Base-by-base conservation (phyloP, 1,140 invertebrate genomes). In the Mercenaria mercenaria region DNA sequence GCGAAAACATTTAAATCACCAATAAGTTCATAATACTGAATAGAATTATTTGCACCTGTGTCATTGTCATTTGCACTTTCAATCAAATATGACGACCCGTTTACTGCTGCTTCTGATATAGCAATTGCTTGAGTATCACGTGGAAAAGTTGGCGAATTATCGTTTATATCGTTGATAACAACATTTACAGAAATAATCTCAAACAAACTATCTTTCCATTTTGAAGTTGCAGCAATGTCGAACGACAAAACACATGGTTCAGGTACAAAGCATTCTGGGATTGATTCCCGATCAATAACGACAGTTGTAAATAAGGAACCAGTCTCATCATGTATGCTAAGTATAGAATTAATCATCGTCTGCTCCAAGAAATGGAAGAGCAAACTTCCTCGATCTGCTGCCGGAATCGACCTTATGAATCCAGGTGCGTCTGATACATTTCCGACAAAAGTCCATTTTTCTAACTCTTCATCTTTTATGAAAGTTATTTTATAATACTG, bases 81-180 rank as follows among this genome's bases (percentile, higher is more conserved):
- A 85, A 95, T 98, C 98, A 34, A 96, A 0, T 98, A 98, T 96
- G 98, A 98, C 23, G 97, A 96, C 0, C 93, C 93, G 11, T 90
- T 64, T 0, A 89, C 92, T 18, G 91, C 92, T 67, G 92, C 85
- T 97, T 98, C 95, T 23, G 91, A 88, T 15, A 96, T 92, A 39
- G 61, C 80, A 39, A 95, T 84, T 56, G 85, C 92, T 15, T 93
- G 74, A 15, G 88, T 88, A 32, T 88, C 84, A 20, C 88, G 81
- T 0, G 93, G 93, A 96, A 99, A 99, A 13, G 97, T 96, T 0
- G 99, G 99, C 8, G 98, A 97, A 96, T 99, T 99, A 96, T 99
- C 99, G 95, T 99, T 99, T 23, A 98, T 98, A 95, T 99, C 99
- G 11, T 93, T 81, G n/a, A 96, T 89, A 15, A 92, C 79, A 39